These are phyloP conservation scores for Euclidia mi DNA, from an alignment of 2,888 invertebrate genomes.

Conservation along the genomic window DNA sequence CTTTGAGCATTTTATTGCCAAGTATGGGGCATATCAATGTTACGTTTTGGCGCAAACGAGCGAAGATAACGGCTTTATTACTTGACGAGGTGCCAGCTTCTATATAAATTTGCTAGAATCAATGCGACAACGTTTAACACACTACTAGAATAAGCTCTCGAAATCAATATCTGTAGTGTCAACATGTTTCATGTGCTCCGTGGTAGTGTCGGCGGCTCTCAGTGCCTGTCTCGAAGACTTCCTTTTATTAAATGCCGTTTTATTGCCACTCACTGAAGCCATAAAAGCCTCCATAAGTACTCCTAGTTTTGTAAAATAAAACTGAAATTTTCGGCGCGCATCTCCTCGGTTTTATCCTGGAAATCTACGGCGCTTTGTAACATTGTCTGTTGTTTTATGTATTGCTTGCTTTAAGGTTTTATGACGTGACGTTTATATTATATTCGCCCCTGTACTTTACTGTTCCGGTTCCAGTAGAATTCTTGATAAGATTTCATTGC, in stretches of 20 bases:
- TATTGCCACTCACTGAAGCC: conserved; percentile 66
- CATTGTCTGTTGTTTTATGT: conserved; percentile 79
- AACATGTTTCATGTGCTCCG: conserved; percentile 58
- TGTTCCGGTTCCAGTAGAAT: conserved; percentile 63
- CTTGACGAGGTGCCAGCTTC: conserved; percentile 79
- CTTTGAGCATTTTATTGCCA: conserved; percentile 72
- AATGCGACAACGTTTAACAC: conserved; percentile 64
- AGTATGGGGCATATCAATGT: conserved; percentile 72
- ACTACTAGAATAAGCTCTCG: conserved; percentile 59
- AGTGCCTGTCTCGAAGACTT: conserved; percentile 57
- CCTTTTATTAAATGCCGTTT: conserved; percentile 76
- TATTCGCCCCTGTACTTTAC: conserved; percentile 65
- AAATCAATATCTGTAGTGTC: conserved; percentile 67
- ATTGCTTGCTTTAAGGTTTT: conserved; percentile 70
- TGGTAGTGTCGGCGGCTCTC: conserved; percentile 43
- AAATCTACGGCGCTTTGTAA: conserved; percentile 71
- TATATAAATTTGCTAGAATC: conserved; percentile 68
- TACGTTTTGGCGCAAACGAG: conserved; percentile 81
- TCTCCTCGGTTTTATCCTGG: conserved; percentile 71
- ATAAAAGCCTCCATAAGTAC: conserved; percentile 72
- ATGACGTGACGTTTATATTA: conserved; percentile 73
- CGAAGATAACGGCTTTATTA: conserved; percentile 83
- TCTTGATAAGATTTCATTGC: conserved; percentile 61
- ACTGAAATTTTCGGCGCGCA: conserved; percentile 69
- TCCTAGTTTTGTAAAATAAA: conserved; percentile 78